Base-by-base conservation (phyloP, 1,140 invertebrate genomes). In the Ceratoteleas bidentatus region DNA sequence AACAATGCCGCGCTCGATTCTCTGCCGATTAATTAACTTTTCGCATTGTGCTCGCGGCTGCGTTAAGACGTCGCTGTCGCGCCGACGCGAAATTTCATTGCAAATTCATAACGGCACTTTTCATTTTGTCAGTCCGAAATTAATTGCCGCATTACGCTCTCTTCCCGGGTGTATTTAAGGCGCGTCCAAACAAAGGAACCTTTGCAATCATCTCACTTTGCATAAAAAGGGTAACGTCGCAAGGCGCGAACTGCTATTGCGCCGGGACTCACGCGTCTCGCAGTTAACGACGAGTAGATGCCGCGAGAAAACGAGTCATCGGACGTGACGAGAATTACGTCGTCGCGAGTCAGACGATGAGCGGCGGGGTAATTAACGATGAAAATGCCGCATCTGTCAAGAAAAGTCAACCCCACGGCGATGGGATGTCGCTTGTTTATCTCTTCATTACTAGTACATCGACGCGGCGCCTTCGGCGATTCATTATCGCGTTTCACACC, bases 301-400 rank as follows among this genome's bases (percentile, higher is more conserved):
- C 69, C 66, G 74, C 11, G 61, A 60, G 84, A 64, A 85, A 68
- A 85, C 78, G 83, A 85, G 84, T 86, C 84, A 86, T 85, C 83
- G 76, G 80, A 85, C 81, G 80, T 84, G 85, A 85, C 74, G 84
- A 79, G 84, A 84, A 89, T 88, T 86, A 87, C 84, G 88, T 89
- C 87, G 85, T 87, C 86, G 84, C 85, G 84, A 80, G 73, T 85
- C 69, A 82, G 84, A 86, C 81, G 83, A 83, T 85, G 86, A 87
- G 83, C 86, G 83, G 86, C 87, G 74, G 83, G 85, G 84, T 89
- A 89, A 91, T 90, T 91, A 91, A 86, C 85, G 86, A 84, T 84
- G 81, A 83, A 83, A 86, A 91, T 86, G 85, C 82, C 90, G 87
- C 87, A 90, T 91, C 86, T 89, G 85, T 90, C 88, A 88, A 87